Conservation (phyloP, 2,888 invertebrate species). For the Allacma fusca region DNA sequence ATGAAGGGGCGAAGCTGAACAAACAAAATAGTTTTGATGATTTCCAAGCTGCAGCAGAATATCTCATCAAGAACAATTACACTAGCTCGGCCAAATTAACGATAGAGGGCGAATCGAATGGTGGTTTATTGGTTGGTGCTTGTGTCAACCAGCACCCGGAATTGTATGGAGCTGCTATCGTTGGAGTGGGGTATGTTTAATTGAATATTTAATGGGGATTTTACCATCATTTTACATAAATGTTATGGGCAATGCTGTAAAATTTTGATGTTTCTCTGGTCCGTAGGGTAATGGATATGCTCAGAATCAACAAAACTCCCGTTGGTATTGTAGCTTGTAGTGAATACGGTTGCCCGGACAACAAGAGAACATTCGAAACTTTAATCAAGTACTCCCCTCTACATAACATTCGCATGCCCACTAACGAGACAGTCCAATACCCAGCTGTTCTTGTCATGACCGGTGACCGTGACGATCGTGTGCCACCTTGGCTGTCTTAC, state of each 20-base stretch:
- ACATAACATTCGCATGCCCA: slow-evolving; percentile 84
- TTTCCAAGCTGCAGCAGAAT: slow-evolving; percentile 91
- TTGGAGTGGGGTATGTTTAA: slow-evolving; percentile 93
- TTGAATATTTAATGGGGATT: slow-evolving; percentile 65
- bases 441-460: slow-evolving; percentile 92
- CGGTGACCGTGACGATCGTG: slow-evolving; percentile 96
- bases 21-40: slow-evolving; percentile 97
- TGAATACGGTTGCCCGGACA: slow-evolving; percentile 92
- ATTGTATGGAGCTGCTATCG: slow-evolving; percentile 89
- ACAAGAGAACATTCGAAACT: slow-evolving; percentile 82
- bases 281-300: slow-evolving; percentile 95
- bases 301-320: slow-evolving; percentile 96
- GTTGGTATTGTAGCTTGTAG: slow-evolving; percentile 96
- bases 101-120: slow-evolving; percentile 96
- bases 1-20: slow-evolving; percentile 32
- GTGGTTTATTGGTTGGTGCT: slow-evolving; percentile 91
- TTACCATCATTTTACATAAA: background rate
- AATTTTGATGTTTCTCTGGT: too few relatives aligned
- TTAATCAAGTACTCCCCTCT: slow-evolving; percentile 88
- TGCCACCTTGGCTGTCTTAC: slow-evolving; percentile 71
- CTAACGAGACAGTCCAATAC: slow-evolving; percentile 72
- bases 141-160: slow-evolving; percentile 95
- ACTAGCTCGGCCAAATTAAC: slow-evolving; percentile 76
- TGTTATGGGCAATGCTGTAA: too few relatives aligned
- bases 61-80: slow-evolving; percentile 79